phyloP scores from a whole-genome alignment of 1,140 invertebrate genomes.

The Chironomus tepperi region DNA sequence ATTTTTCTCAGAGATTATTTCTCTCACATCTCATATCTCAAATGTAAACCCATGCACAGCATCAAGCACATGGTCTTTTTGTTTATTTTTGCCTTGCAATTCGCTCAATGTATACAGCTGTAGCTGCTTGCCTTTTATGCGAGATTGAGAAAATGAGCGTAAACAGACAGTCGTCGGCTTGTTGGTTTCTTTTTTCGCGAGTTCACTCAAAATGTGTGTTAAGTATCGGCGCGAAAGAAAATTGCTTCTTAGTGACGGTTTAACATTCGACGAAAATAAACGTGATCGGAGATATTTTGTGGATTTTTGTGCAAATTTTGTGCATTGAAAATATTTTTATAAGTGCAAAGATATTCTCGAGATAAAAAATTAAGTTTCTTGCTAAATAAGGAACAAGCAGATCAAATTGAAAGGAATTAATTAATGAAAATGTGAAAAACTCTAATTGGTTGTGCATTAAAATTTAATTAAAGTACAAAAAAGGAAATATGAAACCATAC shows the following conservation, averaged over 20 bases:
- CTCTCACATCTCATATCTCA: no score
- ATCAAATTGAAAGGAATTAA: no score
- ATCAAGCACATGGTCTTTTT: neutral
- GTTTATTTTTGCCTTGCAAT: slow-evolving; percentile 2
- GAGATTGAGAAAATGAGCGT: neutral
- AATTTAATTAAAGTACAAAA: no score
- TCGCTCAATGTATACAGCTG: neutral
- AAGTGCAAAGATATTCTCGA: no score
- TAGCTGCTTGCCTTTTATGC: neutral
- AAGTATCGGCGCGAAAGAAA: neutral
- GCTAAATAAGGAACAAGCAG: no score
- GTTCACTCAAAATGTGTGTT: neutral
- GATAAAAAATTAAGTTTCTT: no score
- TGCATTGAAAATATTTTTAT: no score
- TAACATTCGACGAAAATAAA: slow-evolving; percentile 6
- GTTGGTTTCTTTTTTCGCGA: neutral
- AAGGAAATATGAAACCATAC: no score
- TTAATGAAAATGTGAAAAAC: no score
- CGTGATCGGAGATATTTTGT: neutral
- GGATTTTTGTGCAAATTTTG: no score
- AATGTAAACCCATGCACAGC: neutral
- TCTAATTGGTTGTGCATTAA: no score
- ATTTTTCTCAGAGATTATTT: no score
- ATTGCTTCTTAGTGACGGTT: neutral
- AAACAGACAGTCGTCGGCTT: neutral